phyloP scores from a whole-genome alignment of 1,140 invertebrate genomes.

The Caerostris extrusa region DNA sequence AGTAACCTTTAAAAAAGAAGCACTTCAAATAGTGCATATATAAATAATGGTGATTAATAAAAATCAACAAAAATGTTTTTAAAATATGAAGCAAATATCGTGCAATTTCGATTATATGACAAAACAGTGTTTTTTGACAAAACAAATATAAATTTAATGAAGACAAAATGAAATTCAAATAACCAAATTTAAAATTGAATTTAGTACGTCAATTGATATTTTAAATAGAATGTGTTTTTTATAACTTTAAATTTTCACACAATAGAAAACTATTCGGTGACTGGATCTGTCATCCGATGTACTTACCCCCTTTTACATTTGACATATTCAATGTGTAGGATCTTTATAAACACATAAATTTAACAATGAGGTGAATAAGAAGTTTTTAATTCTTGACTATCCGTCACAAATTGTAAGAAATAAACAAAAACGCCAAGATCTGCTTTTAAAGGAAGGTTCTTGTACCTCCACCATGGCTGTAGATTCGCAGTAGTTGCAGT shows the following conservation, averaged over 20 bases:
- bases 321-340: background rate
- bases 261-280: background rate
- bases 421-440: background rate
- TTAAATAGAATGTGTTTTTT: too few species aligned
- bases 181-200: background rate
- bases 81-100: background rate
- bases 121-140: background rate
- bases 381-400: background rate
- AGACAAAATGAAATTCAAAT: background rate
- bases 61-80: background rate
- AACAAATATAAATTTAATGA: background rate
- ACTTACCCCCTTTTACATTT: conserved; percentile 54
- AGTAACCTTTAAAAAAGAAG: background rate
- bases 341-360: conserved; percentile 11
- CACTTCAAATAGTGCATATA: background rate
- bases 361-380: background rate
- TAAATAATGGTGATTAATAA: background rate
- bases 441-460: background rate
- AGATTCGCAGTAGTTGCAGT: background rate
- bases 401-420: background rate
- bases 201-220: background rate
- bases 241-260: background rate
- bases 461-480: conserved; percentile 42
- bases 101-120: background rate
- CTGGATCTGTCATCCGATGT: background rate